Conservation (phyloP, 2,797 vertebrate genomes). For the Chromobotia macracanthus region DNA sequence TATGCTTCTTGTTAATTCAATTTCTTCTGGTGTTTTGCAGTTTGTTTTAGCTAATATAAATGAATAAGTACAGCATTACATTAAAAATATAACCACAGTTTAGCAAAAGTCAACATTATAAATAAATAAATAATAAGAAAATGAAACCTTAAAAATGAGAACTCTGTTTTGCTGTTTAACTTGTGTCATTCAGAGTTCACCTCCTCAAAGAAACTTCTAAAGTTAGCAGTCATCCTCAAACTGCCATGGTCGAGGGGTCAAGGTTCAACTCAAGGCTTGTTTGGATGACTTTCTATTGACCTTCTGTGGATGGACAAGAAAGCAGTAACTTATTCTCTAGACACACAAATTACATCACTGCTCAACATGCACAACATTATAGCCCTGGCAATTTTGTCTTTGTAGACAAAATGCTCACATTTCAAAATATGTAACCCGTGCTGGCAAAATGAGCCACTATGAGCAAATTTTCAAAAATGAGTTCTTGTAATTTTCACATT, state of each 20-base stretch:
- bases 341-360: constrained; percentile 22
- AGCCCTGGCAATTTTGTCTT: background rate
- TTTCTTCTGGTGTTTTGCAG: too few relatives aligned
- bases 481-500: too few relatives aligned
- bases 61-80: too few relatives aligned
- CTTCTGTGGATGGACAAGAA: background rate
- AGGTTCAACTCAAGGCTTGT: constrained; percentile 48
- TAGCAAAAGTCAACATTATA: background rate
- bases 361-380: background rate
- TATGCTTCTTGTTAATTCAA: too few relatives aligned
- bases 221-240: constrained; percentile 43
- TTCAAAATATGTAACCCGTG: background rate
- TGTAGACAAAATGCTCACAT: background rate
- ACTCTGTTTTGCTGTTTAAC: constrained; percentile 42
- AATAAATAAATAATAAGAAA: background rate
- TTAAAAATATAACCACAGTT: too few relatives aligned
- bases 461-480: too few relatives aligned
- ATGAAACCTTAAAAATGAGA: background rate
- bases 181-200: constrained; percentile 50
- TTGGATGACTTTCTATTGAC: constrained; percentile 45
- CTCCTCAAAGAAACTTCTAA: constrained; percentile 58
- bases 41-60: too few relatives aligned
- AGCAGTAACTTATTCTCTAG: background rate
- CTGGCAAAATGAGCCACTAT: too few relatives aligned
- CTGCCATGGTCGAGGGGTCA: constrained; percentile 14